phyloP scores from a whole-genome alignment of 2,113 vertebrate species.

The Pygathrix nemaeus region DNA sequence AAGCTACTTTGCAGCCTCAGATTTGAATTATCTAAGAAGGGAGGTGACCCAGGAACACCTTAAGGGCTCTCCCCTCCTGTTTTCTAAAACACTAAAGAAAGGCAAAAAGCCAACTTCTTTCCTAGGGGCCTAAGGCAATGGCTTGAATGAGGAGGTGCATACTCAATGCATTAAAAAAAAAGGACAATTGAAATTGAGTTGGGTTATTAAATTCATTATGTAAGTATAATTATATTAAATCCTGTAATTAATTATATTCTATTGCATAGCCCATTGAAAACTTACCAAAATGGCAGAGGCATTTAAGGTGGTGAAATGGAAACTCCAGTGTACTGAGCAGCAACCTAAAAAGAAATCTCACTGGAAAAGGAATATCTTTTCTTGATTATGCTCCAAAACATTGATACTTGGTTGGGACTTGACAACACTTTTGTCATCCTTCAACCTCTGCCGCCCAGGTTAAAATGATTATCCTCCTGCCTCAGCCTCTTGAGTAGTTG shows the following conservation, averaged over 20 bases:
- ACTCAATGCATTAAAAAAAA: not conserved
- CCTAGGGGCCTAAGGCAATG: not conserved
- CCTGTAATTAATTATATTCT: slow-evolving; percentile 61
- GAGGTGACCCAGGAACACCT: not conserved
- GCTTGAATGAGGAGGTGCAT: not conserved
- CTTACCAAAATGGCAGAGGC: not conserved
- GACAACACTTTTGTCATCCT: not conserved
- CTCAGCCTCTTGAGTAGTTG: too few species aligned
- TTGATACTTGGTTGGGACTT: too few species aligned
- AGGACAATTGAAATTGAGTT: slow-evolving; percentile 30
- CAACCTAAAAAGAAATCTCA: not conserved
- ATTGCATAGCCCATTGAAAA: slow-evolving; percentile 32
- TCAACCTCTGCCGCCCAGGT: too few species aligned
- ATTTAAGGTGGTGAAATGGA: slow-evolving; percentile 7
- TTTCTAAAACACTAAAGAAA: slow-evolving; percentile 30
- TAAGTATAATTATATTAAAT: slow-evolving; percentile 61
- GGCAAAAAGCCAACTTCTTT: not conserved
- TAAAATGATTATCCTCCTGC: too few species aligned
- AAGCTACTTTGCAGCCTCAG: not conserved
- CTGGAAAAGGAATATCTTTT: not conserved
- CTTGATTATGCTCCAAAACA: not conserved
- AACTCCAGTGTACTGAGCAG: not conserved
- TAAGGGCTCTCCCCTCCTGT: not conserved
- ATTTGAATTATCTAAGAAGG: slow-evolving; percentile 7
- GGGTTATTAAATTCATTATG: slow-evolving; percentile 60